phyloP scores from a whole-genome alignment of 2,797 vertebrate genomes.

The Acanthurus leucopareius region DNA sequence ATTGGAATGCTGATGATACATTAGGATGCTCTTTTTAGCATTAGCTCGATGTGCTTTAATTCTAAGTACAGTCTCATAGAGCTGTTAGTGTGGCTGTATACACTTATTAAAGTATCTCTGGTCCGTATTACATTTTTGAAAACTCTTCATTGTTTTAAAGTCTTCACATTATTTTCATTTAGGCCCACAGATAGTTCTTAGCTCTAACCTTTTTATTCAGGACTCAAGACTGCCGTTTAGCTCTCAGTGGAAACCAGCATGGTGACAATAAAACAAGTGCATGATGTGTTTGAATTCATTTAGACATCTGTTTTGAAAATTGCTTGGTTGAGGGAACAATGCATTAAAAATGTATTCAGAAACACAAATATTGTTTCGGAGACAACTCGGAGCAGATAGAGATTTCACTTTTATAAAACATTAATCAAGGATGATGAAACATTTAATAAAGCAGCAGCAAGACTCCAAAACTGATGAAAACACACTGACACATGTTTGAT shows the following conservation, averaged over 20 bases:
- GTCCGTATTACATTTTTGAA: constrained; percentile 7
- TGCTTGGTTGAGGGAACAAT: constrained; percentile 29
- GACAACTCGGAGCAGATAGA: constrained; percentile 30
- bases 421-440: constrained; percentile 63
- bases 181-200: constrained; percentile 5
- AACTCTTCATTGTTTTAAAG: constrained; percentile 2
- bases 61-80: not conserved
- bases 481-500: constrained; percentile 42
- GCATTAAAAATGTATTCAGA: constrained; percentile 56
- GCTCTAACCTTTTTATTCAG: not conserved
- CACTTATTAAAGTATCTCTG: not conserved
- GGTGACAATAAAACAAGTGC: constrained; percentile 6
- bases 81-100: not conserved
- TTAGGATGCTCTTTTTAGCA: not conserved
- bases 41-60: not conserved
- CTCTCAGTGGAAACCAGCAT: constrained; percentile 23
- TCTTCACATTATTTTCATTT: constrained; percentile 20
- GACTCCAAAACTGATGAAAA: constrained; percentile 47
- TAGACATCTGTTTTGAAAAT: constrained; percentile 46
- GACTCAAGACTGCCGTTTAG: not conserved
- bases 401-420: constrained; percentile 49
- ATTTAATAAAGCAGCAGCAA: constrained; percentile 61
- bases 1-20: too few relatives aligned
- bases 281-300: constrained; percentile 41
- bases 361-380: constrained; percentile 53